Conservation (phyloP, 2,797 vertebrate species). For the Danionella dracula region DNA sequence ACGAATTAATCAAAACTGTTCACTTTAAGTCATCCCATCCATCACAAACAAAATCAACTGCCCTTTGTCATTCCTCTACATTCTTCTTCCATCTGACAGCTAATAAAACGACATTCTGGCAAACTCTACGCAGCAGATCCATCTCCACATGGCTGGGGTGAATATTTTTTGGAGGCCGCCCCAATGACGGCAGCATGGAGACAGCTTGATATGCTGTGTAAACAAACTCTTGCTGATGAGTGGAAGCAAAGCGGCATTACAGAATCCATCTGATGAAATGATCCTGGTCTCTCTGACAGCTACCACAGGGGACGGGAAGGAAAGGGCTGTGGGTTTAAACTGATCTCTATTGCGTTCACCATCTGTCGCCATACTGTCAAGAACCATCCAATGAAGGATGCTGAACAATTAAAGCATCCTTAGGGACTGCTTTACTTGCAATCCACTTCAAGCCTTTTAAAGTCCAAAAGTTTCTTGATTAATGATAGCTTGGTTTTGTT, state of each 20-base stretch:
- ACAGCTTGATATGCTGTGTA: slow-evolving; percentile 6
- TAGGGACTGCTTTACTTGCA: slow-evolving; percentile 7
- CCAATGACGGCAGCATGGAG: not conserved
- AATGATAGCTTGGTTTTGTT: not conserved
- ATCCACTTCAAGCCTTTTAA: slow-evolving; percentile 15
- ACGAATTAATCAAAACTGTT: not conserved
- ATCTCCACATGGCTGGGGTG: not conserved
- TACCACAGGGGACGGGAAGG: slow-evolving; percentile 38
- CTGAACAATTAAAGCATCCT: slow-evolving; percentile 37
- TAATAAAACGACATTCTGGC: not conserved
- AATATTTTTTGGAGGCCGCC: slow-evolving; percentile 12
- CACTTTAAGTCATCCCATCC: not conserved
- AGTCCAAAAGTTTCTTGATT: slow-evolving; percentile 8
- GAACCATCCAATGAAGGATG: slow-evolving; percentile 43
- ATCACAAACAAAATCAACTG: not conserved
- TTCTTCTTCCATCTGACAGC: not conserved
- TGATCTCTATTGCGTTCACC: slow-evolving; percentile 50
- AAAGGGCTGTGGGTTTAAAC: slow-evolving; percentile 52
- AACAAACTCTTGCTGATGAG: slow-evolving; percentile 15
- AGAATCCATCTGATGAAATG: slow-evolving; percentile 32
- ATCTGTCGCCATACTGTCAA: slow-evolving; percentile 57
- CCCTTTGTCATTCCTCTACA: not conserved
- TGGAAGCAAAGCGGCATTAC: slow-evolving; percentile 18
- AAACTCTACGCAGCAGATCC: not conserved
- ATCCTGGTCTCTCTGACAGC: slow-evolving; percentile 30